Base-by-base conservation (phyloP, 2,888 invertebrate genomes). In the Petrolisthes manimaculis region DNA sequence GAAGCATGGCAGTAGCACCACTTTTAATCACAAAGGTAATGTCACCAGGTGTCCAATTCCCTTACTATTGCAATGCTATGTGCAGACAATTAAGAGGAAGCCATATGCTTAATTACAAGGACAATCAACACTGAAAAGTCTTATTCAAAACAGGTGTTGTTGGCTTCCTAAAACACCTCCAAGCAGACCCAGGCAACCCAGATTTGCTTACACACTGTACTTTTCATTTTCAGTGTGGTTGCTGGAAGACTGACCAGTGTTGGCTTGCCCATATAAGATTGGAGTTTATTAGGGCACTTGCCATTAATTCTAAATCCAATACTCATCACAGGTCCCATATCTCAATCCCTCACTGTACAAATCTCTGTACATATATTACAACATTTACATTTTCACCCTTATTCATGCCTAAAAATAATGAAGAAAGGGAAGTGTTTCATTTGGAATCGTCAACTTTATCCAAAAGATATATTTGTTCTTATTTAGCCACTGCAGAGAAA, bases 311-410 rank as follows among this genome's bases (percentile, higher is more conserved):
- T 74, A 81, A 86, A 71, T 54, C 56, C 82, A 86, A 71, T 81
- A 67, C 81, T 81, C 56, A 86, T 86, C 86, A 86, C 86, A 81
- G 81, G 80, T 54, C 81, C 81, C 74, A 74, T 78, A 83, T 80
- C 84, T 78, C 88, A 80, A 84, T 81, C 81, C 88, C 84, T 84
- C 88, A 81, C 88, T 88, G 88, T 88, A 88, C 88, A 88, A 79
- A 55, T 82, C 87, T 82, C 83, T 88, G 87, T 88, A 88, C 87
- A 88, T 80, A 81, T 81, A 69, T 81, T 88, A 88, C 88, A 88
- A 84, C 84, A 88, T 88, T 83, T 88, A 88, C 88, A 88, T 81
- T 24, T 84, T 67, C 51, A 24, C 81, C 88, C 88, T 88, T 77
- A 80, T 81, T 88, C 84, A 83, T 83, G 74, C 77, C 71, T 67